Conservation (phyloP, 2,113 vertebrate species). For the Cercopithecus mona region DNA sequence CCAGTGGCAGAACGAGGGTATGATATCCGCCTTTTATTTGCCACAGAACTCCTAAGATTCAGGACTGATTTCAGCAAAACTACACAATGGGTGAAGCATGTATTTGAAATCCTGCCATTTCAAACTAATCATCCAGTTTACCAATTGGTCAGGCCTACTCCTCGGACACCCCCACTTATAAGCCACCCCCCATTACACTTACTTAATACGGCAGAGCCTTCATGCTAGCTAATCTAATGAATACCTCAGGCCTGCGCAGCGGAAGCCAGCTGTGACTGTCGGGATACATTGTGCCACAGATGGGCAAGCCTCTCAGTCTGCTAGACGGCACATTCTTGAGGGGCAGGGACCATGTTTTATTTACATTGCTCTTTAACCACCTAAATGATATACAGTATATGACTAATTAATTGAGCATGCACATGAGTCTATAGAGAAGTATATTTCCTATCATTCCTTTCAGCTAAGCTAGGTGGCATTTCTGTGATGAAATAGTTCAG, state of each 20-base stretch:
- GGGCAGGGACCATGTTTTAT: background rate
- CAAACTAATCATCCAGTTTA: background rate
- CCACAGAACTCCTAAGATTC: background rate
- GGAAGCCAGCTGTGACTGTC: background rate
- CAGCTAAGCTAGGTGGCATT: background rate
- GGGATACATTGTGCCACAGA: background rate
- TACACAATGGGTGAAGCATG: background rate
- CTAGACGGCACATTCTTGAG: background rate
- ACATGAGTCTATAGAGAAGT: background rate
- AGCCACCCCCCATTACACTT: background rate
- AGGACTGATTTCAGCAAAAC: background rate
- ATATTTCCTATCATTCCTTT: background rate
- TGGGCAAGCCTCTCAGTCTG: background rate
- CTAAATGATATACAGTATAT: background rate
- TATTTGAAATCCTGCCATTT: background rate
- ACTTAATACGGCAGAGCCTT: background rate
- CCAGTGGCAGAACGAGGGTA: background rate
- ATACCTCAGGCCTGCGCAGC: background rate
- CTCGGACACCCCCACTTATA: background rate
- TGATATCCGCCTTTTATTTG: background rate
- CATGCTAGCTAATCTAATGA: background rate
- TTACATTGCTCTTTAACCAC: background rate
- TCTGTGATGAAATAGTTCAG: background rate
- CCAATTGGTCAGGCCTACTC: background rate
- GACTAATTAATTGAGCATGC: background rate